Evolutionary conservation across 2,888 invertebrate genomes (phyloP).

Genomic region (Rhamnusium bicolor): DNA sequence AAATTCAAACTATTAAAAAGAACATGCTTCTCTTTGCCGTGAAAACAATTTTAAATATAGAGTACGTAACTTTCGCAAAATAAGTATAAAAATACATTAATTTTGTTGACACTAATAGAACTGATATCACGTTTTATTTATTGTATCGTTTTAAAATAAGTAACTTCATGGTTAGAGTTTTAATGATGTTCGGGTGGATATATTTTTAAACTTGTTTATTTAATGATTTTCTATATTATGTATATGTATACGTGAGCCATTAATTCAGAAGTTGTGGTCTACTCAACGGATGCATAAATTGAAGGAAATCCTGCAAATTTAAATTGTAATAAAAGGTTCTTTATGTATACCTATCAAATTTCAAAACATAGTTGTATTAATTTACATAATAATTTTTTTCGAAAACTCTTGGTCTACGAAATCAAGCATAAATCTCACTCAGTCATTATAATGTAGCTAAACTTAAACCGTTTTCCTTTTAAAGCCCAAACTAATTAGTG

Average conservation of each 20-base stretch:
- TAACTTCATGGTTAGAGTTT: neutral
- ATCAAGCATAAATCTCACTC: neutral
- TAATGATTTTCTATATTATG: neutral
- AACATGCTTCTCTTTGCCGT: no score
- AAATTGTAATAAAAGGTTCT: neutral
- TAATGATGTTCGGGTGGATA: neutral
- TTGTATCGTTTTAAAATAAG: neutral
- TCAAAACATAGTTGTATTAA: constrained; percentile 7
- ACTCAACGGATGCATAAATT: neutral
- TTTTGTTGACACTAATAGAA: neutral
- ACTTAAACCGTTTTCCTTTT: constrained; percentile 10
- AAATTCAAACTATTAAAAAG: no score
- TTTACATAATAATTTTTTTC: neutral
- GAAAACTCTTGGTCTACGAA: neutral
- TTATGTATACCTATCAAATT: neutral
- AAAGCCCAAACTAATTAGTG: constrained; percentile 6
- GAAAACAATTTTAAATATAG: neutral
- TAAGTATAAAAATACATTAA: neutral
- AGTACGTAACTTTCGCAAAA: neutral
- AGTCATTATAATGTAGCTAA: neutral
- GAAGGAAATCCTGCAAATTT: neutral
- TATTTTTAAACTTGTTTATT: neutral
- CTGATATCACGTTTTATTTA: neutral
- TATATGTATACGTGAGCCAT: neutral
- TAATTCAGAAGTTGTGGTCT: neutral